These are phyloP conservation scores for Eristalis pertinax DNA, from an alignment of 2,888 invertebrate genomes.

Conservation along the genomic window DNA sequence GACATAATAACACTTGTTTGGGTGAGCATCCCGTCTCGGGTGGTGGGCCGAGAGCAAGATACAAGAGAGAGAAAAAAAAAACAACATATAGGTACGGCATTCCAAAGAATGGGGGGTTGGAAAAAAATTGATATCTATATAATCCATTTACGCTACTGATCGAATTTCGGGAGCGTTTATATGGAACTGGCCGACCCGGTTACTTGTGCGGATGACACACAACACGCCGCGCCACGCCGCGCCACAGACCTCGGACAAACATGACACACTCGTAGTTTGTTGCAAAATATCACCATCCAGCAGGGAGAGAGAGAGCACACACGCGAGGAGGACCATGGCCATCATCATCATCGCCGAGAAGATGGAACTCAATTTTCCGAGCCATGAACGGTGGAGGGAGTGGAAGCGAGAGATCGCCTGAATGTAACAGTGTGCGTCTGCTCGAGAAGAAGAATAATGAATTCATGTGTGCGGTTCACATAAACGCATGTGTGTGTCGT, in stretches of 20 bases:
- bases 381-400: conserved; percentile 26
- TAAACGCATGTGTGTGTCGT: conserved; percentile 72
- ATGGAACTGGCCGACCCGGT: conserved; percentile 65
- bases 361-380: conserved; percentile 70
- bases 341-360: conserved; percentile 63
- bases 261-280: conserved; percentile 60
- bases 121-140: conserved; percentile 73
- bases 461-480: conserved; percentile 73
- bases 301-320: neutral
- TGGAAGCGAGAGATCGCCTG: neutral
- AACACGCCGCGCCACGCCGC: conserved; percentile 46
- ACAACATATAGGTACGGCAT: conserved; percentile 16
- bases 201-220: conserved; percentile 57
- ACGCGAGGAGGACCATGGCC: conserved; percentile 35
- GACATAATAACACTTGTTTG: conserved; percentile 72
- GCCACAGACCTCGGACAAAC: conserved; percentile 55
- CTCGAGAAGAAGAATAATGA: conserved; percentile 63
- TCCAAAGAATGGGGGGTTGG: conserved; percentile 36
- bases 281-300: conserved; percentile 56
- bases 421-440: conserved; percentile 31
- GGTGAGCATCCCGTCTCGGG: conserved; percentile 27
- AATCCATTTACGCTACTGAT: conserved; percentile 75
- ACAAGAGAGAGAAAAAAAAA: neutral
- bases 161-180: conserved; percentile 74
- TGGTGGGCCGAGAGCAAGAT: neutral